These are phyloP conservation scores for Eubucco bourcierii DNA, from an alignment of 2,113 vertebrate genomes.

Conservation along the genomic window DNA sequence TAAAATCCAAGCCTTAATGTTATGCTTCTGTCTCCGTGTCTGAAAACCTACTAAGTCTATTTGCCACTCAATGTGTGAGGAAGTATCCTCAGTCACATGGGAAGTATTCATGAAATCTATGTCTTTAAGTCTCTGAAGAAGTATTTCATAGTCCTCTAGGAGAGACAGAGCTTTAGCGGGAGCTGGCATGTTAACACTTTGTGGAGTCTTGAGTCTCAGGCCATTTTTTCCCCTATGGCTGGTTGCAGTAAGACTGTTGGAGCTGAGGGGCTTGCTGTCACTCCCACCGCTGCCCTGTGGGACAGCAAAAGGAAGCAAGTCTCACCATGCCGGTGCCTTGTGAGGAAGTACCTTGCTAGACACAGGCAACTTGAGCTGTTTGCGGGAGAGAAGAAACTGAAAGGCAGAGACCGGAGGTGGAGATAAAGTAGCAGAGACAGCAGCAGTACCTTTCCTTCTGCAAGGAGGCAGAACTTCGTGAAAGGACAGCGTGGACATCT, in stretches of 20 bases:
- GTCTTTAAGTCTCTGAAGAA: background rate
- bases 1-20: background rate
- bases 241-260: background rate
- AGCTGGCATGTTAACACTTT: background rate
- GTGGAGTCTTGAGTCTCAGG: background rate
- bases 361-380: background rate
- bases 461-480: background rate
- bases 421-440: background rate
- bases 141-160: background rate
- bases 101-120: background rate
- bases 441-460: background rate
- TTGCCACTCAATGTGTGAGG: fast-evolving
- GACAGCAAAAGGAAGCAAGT: background rate
- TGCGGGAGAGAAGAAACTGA: background rate
- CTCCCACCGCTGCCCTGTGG: background rate
- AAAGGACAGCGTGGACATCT: background rate
- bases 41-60: background rate
- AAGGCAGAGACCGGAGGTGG: background rate
- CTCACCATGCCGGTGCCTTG: fast-evolving
- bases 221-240: background rate
- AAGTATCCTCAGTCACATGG: background rate
- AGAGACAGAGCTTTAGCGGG: background rate
- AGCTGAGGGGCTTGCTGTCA: background rate
- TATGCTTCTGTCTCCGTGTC: background rate
- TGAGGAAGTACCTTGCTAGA: background rate